Conservation (phyloP, 2,888 invertebrate species). For the Gisinianus flammeolus region DNA sequence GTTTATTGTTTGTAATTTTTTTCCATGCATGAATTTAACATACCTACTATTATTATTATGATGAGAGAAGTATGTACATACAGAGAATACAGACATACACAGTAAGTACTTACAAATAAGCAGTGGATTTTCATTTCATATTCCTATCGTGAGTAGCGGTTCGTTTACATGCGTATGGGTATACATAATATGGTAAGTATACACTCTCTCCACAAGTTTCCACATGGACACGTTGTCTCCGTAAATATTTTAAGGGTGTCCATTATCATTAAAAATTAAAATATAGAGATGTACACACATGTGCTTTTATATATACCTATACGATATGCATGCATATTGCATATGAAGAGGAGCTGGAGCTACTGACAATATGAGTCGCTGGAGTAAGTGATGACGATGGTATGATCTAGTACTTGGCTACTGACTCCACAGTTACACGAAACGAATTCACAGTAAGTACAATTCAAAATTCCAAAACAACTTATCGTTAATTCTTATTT, state of each 20-base stretch:
- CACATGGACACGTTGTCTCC: too few relatives aligned
- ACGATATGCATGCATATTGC: too few relatives aligned
- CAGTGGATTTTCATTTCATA: constrained; percentile 7
- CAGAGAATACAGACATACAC: background rate
- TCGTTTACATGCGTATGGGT: background rate
- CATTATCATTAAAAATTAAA: constrained; percentile 17
- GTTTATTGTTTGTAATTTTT: constrained; percentile 3
- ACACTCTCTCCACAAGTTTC: background rate
- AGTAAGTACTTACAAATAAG: background rate
- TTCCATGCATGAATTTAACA: background rate
- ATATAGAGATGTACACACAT: background rate
- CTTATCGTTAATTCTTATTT: background rate
- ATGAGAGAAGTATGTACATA: background rate
- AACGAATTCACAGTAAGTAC: background rate
- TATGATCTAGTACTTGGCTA: too few relatives aligned
- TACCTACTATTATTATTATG: background rate
- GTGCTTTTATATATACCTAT: too few relatives aligned
- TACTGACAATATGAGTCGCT: too few relatives aligned
- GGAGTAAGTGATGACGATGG: too few relatives aligned
- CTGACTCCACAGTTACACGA: background rate
- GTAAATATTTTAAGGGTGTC: constrained; percentile 8
- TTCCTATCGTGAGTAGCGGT: background rate
- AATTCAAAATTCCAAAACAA: too few relatives aligned
- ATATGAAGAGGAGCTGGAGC: too few relatives aligned
- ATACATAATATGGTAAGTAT: background rate